Base-by-base conservation (phyloP, 2,797 vertebrate species). In the Megaceryle alcyon region DNA sequence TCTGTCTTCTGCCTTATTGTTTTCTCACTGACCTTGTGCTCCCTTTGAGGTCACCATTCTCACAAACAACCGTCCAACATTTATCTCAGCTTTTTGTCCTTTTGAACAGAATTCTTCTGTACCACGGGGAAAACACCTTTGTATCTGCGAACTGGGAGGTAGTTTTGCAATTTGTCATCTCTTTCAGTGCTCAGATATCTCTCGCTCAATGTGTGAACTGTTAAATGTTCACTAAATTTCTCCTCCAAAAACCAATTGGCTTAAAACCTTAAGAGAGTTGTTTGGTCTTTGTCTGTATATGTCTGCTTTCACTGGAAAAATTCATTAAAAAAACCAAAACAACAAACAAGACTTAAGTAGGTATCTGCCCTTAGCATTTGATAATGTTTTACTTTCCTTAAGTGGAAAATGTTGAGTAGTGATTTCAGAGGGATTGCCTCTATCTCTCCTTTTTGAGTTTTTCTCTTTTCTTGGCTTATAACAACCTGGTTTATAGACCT, bases 311-410 rank as follows among this genome's bases (percentile, higher is more conserved):
- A 53, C 26, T 7, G 28, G 41, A 73, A 91, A 86, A 71, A 59
- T 0, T 37, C 0, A 25, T 28, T 73, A 51, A 54, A 31, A 53
- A 54, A 29, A 54, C 15, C 2, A 2, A 35, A 53, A 89, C 53
- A 37, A 12, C 17, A n/a, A 56, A 51, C 26, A 43, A 25, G 41
- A 39, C 68, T 72, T 12, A 54, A 76, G 10, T 64, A 60, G 26
- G 33, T 0, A 3, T 11, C 12, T 59, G 10, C 21, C n/a, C 13
- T 49, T 84, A 39, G 23, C 13, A 68, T 51, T 71, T 84, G 22
- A 16, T 39, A 37, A 60, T 63, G 14, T 60, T 92, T 84, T 82
- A 43, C 10, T 88, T 94, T 51, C 7, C 25, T 39, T 41, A 66
- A 25, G 20, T 37, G 26, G 60, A 65, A 88, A 92, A 72, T 16